Conservation (phyloP, 1,140 invertebrate genomes). For the Trypoxylus dichotomus region DNA sequence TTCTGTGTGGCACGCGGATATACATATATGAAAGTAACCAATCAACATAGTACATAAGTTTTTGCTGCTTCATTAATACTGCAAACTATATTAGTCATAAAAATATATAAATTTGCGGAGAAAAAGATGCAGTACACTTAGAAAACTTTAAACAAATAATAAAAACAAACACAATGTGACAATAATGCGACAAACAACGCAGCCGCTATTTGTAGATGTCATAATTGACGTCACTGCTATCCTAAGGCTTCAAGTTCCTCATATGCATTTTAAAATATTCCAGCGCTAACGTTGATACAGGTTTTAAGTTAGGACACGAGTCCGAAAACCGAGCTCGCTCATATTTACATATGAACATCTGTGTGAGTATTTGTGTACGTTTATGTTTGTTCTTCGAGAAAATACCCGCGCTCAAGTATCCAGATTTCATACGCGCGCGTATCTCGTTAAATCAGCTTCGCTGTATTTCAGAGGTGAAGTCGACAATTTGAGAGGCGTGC, state of each 20-base stretch:
- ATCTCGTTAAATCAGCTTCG: conserved; percentile 19
- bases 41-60: no score
- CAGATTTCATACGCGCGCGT: conserved; percentile 13
- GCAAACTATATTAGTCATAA: no score
- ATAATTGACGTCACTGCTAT: not conserved
- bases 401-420: not conserved
- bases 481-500: conserved; percentile 13
- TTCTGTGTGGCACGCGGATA: no score
- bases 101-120: no score
- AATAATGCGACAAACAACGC: no score
- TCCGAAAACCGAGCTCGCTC: not conserved
- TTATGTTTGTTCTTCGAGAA: conserved; percentile 4
- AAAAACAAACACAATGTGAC: no score
- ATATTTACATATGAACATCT: not conserved
- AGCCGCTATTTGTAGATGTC: not conserved
- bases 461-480: conserved; percentile 13
- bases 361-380: not conserved
- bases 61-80: no score
- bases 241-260: not conserved
- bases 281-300: not conserved
- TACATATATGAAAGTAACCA: no score
- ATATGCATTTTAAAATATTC: not conserved
- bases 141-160: no score
- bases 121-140: no score
- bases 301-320: not conserved